Evolutionary conservation across 2,113 vertebrate genomes (phyloP).

Genomic region (Oryzias celebensis): DNA sequence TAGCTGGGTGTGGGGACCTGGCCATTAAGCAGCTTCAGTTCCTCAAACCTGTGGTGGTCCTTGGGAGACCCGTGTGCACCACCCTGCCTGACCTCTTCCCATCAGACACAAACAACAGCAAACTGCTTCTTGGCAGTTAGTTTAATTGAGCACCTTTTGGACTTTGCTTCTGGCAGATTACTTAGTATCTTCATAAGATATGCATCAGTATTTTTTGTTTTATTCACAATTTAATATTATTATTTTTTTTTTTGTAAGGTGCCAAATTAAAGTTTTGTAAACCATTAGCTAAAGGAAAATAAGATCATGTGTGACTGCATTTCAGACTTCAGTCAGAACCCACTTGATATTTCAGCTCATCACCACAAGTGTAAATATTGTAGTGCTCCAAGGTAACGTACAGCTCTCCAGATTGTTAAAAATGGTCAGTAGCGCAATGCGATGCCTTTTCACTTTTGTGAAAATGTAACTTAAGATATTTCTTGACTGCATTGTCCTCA

Average conservation of each 20-base stretch:
- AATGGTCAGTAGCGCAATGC: constrained; percentile 52
- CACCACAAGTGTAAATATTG: constrained; percentile 59
- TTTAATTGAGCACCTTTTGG: constrained; percentile 45
- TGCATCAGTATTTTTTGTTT: constrained; percentile 51
- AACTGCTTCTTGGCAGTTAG: constrained; percentile 89
- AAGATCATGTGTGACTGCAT: constrained; percentile 21
- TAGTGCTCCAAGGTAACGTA: constrained; percentile 52
- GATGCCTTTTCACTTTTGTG: constrained; percentile 52
- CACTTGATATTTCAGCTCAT: constrained; percentile 12
- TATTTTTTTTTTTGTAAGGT: constrained; percentile 36
- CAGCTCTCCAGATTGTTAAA: constrained; percentile 60
- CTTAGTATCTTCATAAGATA: constrained; percentile 38
- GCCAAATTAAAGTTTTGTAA: constrained; percentile 51
- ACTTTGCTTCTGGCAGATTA: constrained; percentile 25
- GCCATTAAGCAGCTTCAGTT: constrained; percentile 99
- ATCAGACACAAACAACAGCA: constrained; percentile 83
- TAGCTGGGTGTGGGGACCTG: constrained; percentile 94
- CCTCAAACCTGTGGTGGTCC: constrained; percentile 94
- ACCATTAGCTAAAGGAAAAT: constrained; percentile 32
- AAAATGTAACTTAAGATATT: constrained; percentile 56
- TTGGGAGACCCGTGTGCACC: constrained; percentile 90
- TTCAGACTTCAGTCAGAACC: constrained; percentile 29
- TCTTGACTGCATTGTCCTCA: constrained; percentile 21
- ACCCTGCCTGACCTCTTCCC: constrained; percentile 87
- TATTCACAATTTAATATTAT: constrained; percentile 17